These are phyloP conservation scores for Pristionchus pacificus DNA, from an alignment of 1,140 invertebrate species.

Conservation along the genomic window DNA sequence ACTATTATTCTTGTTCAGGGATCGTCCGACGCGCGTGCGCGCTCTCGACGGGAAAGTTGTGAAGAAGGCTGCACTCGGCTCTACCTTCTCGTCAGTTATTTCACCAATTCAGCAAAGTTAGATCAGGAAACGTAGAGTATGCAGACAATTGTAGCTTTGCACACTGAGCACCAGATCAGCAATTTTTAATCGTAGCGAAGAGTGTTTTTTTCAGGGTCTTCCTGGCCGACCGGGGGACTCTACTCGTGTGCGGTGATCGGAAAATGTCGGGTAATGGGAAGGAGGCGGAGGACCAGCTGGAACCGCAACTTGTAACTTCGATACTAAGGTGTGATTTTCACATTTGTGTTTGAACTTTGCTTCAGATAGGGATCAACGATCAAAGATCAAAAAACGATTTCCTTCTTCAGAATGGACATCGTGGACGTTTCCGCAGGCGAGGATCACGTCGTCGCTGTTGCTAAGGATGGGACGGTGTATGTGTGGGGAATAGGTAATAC, in stretches of 20 bases:
- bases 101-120: not conserved
- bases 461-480: slow-evolving; percentile 67
- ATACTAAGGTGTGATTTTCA: slow-evolving; percentile 57
- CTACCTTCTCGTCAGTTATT: not conserved
- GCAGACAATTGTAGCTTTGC: no score
- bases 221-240: slow-evolving; percentile 68
- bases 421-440: slow-evolving; percentile 67
- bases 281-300: slow-evolving; percentile 62
- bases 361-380: slow-evolving; percentile 24
- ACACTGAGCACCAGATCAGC: no score
- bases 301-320: slow-evolving; percentile 67
- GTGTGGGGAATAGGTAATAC: slow-evolving; percentile 74
- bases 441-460: slow-evolving; percentile 68
- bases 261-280: slow-evolving; percentile 71
- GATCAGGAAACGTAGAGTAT: no score
- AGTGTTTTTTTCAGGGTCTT: slow-evolving; percentile 69
- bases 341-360: slow-evolving; percentile 6
- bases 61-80: not conserved
- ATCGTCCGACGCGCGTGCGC: slow-evolving; percentile 8
- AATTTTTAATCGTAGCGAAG: no score
- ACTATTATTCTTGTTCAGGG: slow-evolving; percentile 8
- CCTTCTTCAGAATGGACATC: slow-evolving; percentile 65
- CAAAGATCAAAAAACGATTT: not conserved
- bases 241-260: slow-evolving; percentile 71
- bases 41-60: slow-evolving; percentile 19